These are phyloP conservation scores for Pteropus alecto DNA, from an alignment of 2,113 vertebrate species.

Conservation along the genomic window DNA sequence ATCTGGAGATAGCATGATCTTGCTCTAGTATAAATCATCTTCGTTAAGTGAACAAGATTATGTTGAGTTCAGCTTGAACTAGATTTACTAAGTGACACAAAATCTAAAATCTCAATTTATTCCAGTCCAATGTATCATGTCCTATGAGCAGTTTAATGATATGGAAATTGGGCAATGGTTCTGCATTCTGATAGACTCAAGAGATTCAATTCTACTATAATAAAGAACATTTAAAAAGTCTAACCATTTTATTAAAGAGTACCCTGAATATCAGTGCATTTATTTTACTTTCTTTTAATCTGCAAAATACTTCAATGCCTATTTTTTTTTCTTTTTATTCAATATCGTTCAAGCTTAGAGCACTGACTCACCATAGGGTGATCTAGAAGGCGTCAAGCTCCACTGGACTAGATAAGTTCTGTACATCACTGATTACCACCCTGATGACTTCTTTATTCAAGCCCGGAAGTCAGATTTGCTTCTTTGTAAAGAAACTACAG, in stretches of 20 bases:
- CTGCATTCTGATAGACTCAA: conserved; percentile 49
- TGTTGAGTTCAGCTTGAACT: conserved; percentile 60
- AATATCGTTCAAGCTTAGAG: not conserved
- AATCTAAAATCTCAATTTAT: conserved; percentile 67
- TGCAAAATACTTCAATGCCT: not conserved
- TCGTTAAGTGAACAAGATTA: conserved; percentile 59
- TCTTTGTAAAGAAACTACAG: conserved; percentile 78
- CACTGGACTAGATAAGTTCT: conserved; percentile 64
- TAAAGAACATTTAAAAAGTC: conserved; percentile 54
- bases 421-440: conserved; percentile 68
- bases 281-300: conserved; percentile 70
- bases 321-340: not conserved
- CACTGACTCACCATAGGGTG: conserved; percentile 63
- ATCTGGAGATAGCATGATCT: not conserved
- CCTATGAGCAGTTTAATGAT: conserved; percentile 68
- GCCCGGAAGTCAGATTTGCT: conserved; percentile 75
- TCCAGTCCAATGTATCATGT: conserved; percentile 26
- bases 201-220: conserved; percentile 59
- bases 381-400: conserved; percentile 49
- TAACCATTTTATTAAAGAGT: conserved; percentile 54
- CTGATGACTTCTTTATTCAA: conserved; percentile 77
- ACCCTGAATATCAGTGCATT: conserved; percentile 22
- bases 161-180: conserved; percentile 69
- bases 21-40: conserved; percentile 34
- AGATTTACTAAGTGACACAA: conserved; percentile 67